phyloP scores from a whole-genome alignment of 2,113 vertebrate genomes.

The Castor canadensis region DNA sequence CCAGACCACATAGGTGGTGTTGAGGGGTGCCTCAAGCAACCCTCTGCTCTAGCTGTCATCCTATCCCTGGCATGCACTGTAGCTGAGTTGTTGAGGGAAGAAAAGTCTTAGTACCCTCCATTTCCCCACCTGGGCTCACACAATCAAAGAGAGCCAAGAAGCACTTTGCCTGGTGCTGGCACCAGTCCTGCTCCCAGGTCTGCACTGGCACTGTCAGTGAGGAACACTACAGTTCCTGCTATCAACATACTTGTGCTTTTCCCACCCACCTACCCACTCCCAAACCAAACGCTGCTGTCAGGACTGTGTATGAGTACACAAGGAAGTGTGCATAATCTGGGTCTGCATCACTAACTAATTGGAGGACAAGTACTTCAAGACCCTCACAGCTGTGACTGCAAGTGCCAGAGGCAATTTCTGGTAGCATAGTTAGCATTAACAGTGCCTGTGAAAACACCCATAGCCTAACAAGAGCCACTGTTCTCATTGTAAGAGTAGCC shows the following conservation, averaged over 20 bases:
- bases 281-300: neutral
- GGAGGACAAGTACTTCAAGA: too few species aligned
- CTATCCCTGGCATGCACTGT: neutral
- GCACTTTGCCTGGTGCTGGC: neutral
- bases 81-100: neutral
- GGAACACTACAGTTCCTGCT: neutral
- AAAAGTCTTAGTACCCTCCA: neutral
- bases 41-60: neutral
- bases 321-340: neutral
- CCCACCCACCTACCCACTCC: too few species aligned
- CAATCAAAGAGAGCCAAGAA: neutral
- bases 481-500: neutral
- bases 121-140: neutral
- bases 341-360: too few species aligned
- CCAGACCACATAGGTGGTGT: neutral
- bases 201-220: neutral
- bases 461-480: fast-evolving
- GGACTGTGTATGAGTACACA: too few species aligned
- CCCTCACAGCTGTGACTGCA: neutral
- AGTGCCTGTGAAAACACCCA: too few species aligned
- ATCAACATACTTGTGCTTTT: neutral
- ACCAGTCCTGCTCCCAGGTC: neutral
- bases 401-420: neutral
- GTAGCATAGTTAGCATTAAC: neutral
- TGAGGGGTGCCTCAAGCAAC: neutral